Conservation (phyloP, 1,140 invertebrate genomes). For the Diabrotica undecimpunctata region DNA sequence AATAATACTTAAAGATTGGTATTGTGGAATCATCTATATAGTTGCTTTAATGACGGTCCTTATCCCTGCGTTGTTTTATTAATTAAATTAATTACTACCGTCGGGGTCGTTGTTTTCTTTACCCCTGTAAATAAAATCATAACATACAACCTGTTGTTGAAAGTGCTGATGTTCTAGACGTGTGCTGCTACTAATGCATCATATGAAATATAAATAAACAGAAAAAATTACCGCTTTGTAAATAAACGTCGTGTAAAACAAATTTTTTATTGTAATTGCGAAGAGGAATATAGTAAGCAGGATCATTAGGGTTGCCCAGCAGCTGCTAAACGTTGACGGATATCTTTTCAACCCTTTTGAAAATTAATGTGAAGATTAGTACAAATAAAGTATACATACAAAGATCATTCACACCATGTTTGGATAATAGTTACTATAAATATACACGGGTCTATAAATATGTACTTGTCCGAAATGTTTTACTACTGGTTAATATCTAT, state of each 20-base stretch:
- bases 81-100: background rate
- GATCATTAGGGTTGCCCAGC: background rate
- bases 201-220: background rate
- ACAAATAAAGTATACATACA: background rate
- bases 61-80: no score
- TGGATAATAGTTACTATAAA: background rate
- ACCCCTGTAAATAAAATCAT: slow-evolving; percentile 4
- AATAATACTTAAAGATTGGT: no score
- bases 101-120: slow-evolving; percentile 4
- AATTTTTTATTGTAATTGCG: background rate
- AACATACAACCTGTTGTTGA: slow-evolving; percentile 6
- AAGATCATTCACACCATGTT: background rate
- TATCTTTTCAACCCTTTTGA: background rate
- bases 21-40: no score
- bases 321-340: background rate
- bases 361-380: background rate
- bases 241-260: background rate
- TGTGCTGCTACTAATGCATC: background rate
- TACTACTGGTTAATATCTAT: no score
- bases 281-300: background rate
- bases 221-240: background rate
- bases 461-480: no score
- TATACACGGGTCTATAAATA: no score
- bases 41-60: no score
- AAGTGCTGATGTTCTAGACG: background rate